Evolutionary conservation across 1,140 invertebrate genomes (phyloP).

Genomic region (Zaprionus camerounensis): DNA sequence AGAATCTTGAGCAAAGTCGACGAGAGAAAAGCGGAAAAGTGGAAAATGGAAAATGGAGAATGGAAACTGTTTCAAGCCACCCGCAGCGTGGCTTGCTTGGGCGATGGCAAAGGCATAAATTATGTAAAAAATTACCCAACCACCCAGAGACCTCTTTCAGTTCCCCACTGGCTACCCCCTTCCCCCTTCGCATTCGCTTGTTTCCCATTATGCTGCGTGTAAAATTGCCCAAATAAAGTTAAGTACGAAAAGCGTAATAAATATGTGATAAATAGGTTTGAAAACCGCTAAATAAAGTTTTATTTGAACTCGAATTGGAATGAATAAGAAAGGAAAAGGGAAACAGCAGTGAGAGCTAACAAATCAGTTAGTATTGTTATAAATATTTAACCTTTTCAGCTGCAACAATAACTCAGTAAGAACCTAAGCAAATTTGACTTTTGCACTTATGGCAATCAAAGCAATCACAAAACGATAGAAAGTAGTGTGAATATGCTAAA

Average conservation of each 20-base stretch:
- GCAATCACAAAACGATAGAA: background rate
- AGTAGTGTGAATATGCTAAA: constrained; percentile 1
- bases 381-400: background rate
- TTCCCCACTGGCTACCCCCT: background rate
- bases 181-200: background rate
- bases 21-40: background rate
- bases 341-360: background rate
- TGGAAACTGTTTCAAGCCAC: constrained; percentile 41
- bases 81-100: constrained; percentile 27
- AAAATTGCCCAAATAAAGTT: constrained; percentile 67
- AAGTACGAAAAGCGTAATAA: constrained; percentile 58
- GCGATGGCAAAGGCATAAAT: constrained; percentile 72
- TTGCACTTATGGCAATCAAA: background rate
- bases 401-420: background rate
- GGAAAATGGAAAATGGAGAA: constrained; percentile 13
- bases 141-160: constrained; percentile 16
- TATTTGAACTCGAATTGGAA: background rate
- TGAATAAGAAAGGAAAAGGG: background rate
- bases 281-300: background rate
- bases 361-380: background rate
- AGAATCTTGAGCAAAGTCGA: constrained; percentile 2
- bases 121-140: constrained; percentile 71
- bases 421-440: background rate
- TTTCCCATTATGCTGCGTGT: constrained; percentile 50
- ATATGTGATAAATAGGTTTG: constrained; percentile 60